Evolutionary conservation across 2,113 vertebrate genomes (phyloP).

Genomic region (Alaudala cheleensis): DNA sequence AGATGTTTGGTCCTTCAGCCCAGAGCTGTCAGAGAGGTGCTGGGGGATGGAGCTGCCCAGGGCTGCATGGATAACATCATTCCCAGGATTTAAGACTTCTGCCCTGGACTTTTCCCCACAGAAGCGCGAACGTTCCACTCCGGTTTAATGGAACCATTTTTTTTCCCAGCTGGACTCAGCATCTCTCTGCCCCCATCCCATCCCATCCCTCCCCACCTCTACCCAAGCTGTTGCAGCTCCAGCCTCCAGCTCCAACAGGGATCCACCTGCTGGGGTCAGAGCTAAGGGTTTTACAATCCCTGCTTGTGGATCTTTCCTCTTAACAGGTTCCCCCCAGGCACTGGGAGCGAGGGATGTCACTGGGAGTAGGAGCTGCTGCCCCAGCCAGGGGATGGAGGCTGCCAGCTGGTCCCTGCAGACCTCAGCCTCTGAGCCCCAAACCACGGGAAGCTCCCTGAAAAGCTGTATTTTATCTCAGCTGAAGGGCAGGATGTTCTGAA

Average conservation of each 20-base stretch:
- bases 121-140: neutral
- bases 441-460: neutral
- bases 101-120: neutral
- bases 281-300: neutral
- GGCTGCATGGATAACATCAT: neutral
- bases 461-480: neutral
- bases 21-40: neutral
- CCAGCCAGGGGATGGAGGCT: neutral
- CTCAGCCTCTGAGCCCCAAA: neutral
- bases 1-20: neutral
- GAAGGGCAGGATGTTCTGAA: neutral
- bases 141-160: neutral
- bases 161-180: neutral
- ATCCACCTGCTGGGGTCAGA: neutral
- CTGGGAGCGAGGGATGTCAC: neutral
- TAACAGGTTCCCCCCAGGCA: accelerated
- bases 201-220: neutral
- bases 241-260: neutral
- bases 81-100: neutral
- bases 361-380: neutral
- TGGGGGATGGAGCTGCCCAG: neutral
- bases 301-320: accelerated
- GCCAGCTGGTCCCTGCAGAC: accelerated
- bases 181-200: neutral
- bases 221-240: neutral